These are phyloP conservation scores for Palythoa grandis DNA, from an alignment of 92 coral and sea anemone genomes.

Conservation along the genomic window DNA sequence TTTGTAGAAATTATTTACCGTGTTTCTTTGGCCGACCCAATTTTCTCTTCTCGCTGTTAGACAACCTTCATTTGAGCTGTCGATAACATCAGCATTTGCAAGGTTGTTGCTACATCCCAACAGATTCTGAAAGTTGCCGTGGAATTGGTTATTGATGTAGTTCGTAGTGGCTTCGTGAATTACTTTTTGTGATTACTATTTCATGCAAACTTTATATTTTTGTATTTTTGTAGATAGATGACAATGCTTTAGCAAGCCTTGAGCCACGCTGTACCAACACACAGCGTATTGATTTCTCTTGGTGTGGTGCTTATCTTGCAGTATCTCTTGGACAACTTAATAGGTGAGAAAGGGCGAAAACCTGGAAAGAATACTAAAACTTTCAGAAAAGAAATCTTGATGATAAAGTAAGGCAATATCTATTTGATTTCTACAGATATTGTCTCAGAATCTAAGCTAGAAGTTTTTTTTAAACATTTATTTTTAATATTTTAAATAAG, in stretches of 20 bases:
- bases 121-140: too few species aligned
- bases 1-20: too few species aligned
- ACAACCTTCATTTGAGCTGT: neutral
- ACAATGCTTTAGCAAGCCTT: constrained; percentile 68
- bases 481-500: too few species aligned
- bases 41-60: too few species aligned
- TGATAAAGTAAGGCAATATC: neutral
- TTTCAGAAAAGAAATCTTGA: neutral
- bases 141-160: neutral
- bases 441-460: too few species aligned
- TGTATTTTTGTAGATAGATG: constrained; percentile 60
- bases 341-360: constrained; percentile 46
- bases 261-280: constrained; percentile 73
- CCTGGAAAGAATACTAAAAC: neutral
- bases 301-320: constrained; percentile 87
- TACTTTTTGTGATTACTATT: neutral
- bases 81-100: neutral
- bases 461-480: too few species aligned
- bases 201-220: neutral
- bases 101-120: too few species aligned
- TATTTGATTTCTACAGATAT: too few species aligned
- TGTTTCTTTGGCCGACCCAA: too few species aligned
- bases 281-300: constrained; percentile 81
- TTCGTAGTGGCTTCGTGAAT: neutral
- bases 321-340: constrained; percentile 56